Conservation (phyloP, 1,140 invertebrate genomes). For the Drosophila tristis region DNA sequence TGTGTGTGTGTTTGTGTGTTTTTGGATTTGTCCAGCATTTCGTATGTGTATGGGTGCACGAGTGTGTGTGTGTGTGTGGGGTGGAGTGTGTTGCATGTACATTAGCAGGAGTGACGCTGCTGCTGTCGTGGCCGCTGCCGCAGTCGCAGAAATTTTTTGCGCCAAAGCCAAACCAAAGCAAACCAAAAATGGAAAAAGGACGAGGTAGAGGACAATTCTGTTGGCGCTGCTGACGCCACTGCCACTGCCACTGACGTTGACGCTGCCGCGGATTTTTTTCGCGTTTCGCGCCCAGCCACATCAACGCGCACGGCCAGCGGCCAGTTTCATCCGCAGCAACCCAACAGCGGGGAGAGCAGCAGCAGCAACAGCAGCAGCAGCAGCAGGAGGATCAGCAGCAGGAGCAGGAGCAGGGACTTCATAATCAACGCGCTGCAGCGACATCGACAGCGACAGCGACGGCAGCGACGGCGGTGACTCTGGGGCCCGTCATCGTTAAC, state of each 20-base stretch:
- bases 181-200: slow-evolving; percentile 72
- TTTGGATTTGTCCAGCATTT: slow-evolving; percentile 73
- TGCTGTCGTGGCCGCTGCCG: slow-evolving; percentile 35
- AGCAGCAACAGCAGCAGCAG: slow-evolving; percentile 1
- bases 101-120: slow-evolving; percentile 64
- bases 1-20: slow-evolving; percentile 50
- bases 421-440: slow-evolving; percentile 75
- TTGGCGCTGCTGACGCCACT: slow-evolving; percentile 48
- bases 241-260: slow-evolving; percentile 38
- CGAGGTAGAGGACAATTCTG: slow-evolving; percentile 72
- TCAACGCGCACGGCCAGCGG: slow-evolving; percentile 47
- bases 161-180: slow-evolving; percentile 67
- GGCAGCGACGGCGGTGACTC: slow-evolving; percentile 58
- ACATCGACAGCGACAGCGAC: slow-evolving; percentile 39
- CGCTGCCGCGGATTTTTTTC: slow-evolving; percentile 48
- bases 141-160: slow-evolving; percentile 66
- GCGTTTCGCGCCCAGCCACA: slow-evolving; percentile 46
- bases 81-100: slow-evolving; percentile 51
- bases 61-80: slow-evolving; percentile 22
- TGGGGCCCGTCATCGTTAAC: slow-evolving; percentile 77
- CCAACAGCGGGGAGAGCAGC: slow-evolving; percentile 3
- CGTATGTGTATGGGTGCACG: slow-evolving; percentile 44
- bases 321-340: slow-evolving; percentile 54
- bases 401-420: slow-evolving; percentile 26
- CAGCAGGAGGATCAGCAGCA: neutral